Percentiles rank a stretch among this genome's conserved stretches.
Evolutionary conservation across 2,797 vertebrate genomes (phyloP).

Genomic region (Mareca penelope): DNA sequence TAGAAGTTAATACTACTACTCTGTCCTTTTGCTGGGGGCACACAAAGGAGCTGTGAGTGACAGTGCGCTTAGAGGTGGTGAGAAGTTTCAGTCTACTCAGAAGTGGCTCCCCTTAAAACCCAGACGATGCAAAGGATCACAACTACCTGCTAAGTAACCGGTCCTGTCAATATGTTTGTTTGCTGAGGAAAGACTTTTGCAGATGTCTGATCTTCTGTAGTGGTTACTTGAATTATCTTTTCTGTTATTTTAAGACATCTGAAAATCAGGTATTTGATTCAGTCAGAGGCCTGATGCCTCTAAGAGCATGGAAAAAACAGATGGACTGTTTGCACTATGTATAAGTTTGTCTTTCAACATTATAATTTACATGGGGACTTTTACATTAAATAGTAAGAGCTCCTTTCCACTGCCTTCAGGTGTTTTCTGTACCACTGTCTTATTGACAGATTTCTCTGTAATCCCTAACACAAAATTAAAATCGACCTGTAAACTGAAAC

Average conservation of each 20-base stretch:
- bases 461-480: constrained; percentile 77
- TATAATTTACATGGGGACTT: not conserved
- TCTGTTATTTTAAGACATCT: not conserved
- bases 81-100: not conserved
- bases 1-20: not conserved
- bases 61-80: not conserved
- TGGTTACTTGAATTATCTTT: not conserved
- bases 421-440: constrained; percentile 49
- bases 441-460: constrained; percentile 72
- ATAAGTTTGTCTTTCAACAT: not conserved
- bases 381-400: not conserved
- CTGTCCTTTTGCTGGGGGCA: not conserved
- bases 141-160: not conserved
- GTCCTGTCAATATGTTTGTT: not conserved
- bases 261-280: not conserved
- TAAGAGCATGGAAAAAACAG: not conserved
- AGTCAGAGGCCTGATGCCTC: not conserved
- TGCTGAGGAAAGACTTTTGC: not conserved
- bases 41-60: not conserved
- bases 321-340: not conserved
- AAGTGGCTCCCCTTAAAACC: not conserved
- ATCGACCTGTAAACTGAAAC: constrained; percentile 70
- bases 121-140: not conserved
- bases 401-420: not conserved
- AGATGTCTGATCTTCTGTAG: not conserved